Base-by-base conservation (phyloP, 2,113 vertebrate species). In the Muntiacus reevesi region DNA sequence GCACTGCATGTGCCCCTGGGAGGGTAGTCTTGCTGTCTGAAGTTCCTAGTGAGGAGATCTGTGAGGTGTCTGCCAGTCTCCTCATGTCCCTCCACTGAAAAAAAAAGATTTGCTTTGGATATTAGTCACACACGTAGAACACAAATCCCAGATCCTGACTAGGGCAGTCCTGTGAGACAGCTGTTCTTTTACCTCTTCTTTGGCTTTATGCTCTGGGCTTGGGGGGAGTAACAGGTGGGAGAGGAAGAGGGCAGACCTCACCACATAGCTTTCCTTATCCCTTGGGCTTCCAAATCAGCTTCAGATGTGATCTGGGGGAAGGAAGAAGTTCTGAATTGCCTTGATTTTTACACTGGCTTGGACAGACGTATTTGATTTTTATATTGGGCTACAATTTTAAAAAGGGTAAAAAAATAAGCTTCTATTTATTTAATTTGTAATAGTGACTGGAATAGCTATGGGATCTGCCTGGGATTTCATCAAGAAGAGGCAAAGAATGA, bases 291-390 rank as follows among this genome's bases (percentile, higher is more conserved):
- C 47, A 89, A 23, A 23, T 0, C 16, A 62, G 52, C 45, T 11
- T 81, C 60, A n/a, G 23, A 92, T 87, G 27, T 30, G 40, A 87
- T 45, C 47, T 90, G 12, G 36, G 87, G 71, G 33, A 87, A 5
- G 16, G 33, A 33, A 45, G 23, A 82, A 9, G 10, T 81, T 78
- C 67, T 85, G 54, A 81, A 78, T 23, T 91, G 78, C 50, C 47
- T 88, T 67, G 40, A 55, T 81, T 94, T 93, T 97, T 50, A 81
- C 40, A 43, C 52, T 74, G 40, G 14, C 21, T 27, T 54, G 23
- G 47, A 50, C 74, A 8, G 60, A 87, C 33, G 84, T 76, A 89
- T 25, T 76, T 89, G 40, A 84, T 64, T 95, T 93, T 81, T 57
- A 76, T 87, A 23, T 27, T 78, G 27, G 40, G 16, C 25, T 54